Conservation (phyloP, 2,113 vertebrate species). For the Pteropus alecto region DNA sequence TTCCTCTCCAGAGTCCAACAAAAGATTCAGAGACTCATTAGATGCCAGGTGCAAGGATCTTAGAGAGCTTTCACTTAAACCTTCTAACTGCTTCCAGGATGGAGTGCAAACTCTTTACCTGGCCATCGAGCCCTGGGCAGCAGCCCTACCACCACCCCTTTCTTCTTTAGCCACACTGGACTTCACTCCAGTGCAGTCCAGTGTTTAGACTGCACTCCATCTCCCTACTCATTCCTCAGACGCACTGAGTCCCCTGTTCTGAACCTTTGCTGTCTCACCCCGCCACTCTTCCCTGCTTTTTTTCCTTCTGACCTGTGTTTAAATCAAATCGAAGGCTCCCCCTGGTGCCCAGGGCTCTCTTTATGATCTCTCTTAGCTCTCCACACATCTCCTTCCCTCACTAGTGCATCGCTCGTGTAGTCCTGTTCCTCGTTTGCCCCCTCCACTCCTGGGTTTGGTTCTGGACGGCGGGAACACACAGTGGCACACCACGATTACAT, state of each 20-base stretch:
- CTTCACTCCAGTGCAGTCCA: background rate
- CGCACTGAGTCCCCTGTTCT: no score
- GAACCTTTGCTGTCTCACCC: no score
- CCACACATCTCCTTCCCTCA: fast-evolving
- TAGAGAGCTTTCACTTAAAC: background rate
- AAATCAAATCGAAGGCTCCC: background rate
- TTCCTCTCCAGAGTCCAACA: background rate
- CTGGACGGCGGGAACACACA: fast-evolving
- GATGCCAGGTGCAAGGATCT: background rate
- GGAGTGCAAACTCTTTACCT: background rate
- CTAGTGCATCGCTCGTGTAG: fast-evolving
- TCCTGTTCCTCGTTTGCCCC: background rate
- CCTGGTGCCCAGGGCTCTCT: fast-evolving
- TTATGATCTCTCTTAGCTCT: background rate
- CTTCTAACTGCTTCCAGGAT: background rate
- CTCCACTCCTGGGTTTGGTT: background rate
- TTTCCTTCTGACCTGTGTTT: background rate
- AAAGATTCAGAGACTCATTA: background rate
- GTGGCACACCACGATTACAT: fast-evolving
- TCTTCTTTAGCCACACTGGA: background rate
- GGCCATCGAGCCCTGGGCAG: background rate
- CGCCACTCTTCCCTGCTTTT: background rate
- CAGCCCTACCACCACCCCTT: background rate
- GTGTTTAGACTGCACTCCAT: background rate
- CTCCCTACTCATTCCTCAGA: background rate